Evolutionary conservation across 2,888 invertebrate genomes (phyloP).

Genomic region (Lepidocyrtinus sp.): DNA sequence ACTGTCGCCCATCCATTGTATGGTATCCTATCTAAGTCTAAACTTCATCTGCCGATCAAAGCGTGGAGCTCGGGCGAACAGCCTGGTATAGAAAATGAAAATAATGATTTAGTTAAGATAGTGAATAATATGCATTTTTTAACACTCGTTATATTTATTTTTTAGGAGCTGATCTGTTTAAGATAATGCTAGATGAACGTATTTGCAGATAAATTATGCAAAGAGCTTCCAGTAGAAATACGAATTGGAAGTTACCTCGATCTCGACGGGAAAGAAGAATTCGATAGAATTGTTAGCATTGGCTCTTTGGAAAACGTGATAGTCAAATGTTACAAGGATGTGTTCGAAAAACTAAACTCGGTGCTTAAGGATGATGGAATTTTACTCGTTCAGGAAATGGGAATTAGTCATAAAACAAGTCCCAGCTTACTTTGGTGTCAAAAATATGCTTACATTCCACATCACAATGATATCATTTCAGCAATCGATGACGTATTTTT

Average conservation of each 20-base stretch:
- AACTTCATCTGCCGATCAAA: slow-evolving; percentile 23
- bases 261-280: slow-evolving; percentile 21
- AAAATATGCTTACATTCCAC: slow-evolving; percentile 30
- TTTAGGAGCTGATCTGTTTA: slow-evolving; percentile 29
- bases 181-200: slow-evolving; percentile 38
- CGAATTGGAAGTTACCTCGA: slow-evolving; percentile 29
- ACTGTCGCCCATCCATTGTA: slow-evolving; percentile 27
- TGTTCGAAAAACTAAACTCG: slow-evolving; percentile 8
- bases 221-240: slow-evolving; percentile 33
- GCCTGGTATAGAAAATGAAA: slow-evolving; percentile 13
- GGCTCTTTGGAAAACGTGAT: not conserved
- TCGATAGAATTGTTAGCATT: slow-evolving; percentile 32
- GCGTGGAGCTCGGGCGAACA: slow-evolving; percentile 35
- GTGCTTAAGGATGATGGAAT: slow-evolving; percentile 26
- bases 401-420: slow-evolving; percentile 31
- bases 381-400: slow-evolving; percentile 33
- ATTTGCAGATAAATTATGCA: slow-evolving; percentile 37
- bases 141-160: too few relatives aligned
- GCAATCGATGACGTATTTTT: slow-evolving; percentile 23
- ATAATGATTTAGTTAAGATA: too few relatives aligned
- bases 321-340: not conserved
- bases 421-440: slow-evolving; percentile 36
- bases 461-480: slow-evolving; percentile 22
- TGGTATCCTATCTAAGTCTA: not conserved
- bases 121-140: too few relatives aligned